Percentiles rank a stretch among this genome's conserved stretches.
Evolutionary conservation across 1,140 invertebrate genomes (phyloP).

Genomic region (Drosophila suzukii): DNA sequence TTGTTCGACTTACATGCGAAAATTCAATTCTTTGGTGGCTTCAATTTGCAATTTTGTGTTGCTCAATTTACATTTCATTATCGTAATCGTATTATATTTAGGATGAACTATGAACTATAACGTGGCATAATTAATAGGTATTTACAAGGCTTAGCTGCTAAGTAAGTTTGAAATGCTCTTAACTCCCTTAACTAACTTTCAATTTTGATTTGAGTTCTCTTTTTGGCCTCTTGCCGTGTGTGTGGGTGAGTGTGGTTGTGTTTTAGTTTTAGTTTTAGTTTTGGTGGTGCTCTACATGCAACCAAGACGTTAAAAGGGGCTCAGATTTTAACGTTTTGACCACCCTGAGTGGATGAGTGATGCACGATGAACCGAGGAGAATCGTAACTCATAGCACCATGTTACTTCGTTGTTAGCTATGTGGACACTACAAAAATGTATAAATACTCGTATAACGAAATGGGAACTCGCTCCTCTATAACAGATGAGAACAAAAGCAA

Average conservation of each 20-base stretch:
- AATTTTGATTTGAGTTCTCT: conserved; percentile 40
- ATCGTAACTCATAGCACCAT: conserved; percentile 81
- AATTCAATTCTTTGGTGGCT: conserved; percentile 84
- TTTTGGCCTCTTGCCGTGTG: conserved; percentile 9
- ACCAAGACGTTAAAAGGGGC: conserved; percentile 81
- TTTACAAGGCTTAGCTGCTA: conserved; percentile 60
- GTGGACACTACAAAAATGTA: conserved; percentile 32
- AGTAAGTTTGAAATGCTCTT: conserved; percentile 48
- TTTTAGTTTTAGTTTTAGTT: conserved; percentile 3
- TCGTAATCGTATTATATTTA: conserved; percentile 37
- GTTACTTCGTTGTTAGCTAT: conserved; percentile 80
- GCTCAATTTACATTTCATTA: conserved; percentile 72
- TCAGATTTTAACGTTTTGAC: conserved; percentile 80
- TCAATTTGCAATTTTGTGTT: conserved; percentile 76
- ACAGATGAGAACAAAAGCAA: conserved; percentile 28
- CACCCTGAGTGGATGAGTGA: conserved; percentile 29
- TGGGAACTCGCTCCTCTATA: conserved; percentile 16
- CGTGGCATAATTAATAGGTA: conserved; percentile 46
- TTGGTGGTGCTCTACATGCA: conserved; percentile 37
- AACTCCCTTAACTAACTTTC: conserved; percentile 29
- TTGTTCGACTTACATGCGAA: conserved; percentile 72
- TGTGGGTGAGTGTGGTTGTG: conserved; percentile 4
- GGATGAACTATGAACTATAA: conserved; percentile 46
- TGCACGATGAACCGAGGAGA: conserved; percentile 35
- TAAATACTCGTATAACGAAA: conserved; percentile 45